Base-by-base conservation (phyloP, 2,888 invertebrate genomes). In the Cosmopolites sordidus region DNA sequence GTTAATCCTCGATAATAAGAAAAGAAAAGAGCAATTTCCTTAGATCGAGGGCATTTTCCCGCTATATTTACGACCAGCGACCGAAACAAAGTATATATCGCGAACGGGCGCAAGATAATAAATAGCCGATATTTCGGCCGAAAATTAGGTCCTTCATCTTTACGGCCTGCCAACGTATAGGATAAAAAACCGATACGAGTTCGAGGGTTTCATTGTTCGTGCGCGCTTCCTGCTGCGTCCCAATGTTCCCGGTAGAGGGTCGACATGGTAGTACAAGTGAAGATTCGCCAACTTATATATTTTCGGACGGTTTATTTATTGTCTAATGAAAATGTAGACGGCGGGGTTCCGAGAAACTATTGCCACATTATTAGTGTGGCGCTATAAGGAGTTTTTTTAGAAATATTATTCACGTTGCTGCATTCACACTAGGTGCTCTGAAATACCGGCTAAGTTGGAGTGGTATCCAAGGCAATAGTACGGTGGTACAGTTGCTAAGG, bases 121-220 rank as follows among this genome's bases (percentile, higher is more conserved):
- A 71, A 71, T 70, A 67, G 67, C 66, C 66, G 62, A 69, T 68
- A 70, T 69, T 68, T 70, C 69, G 66, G 61, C 63, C 66, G 68
- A 69, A 72, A 72, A 72, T 72, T 72, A 71, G 72, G 71, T 70
- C 67, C 70, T 71, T 66, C 68, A 68, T 71, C 68, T 72, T 72
- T 71, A 71, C 71, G 68, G 70, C 69, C 70, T 71, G 70, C 69
- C 69, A 70, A 71, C 69, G 64, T 65, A 11, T 65, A 65, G 66
- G 65, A 70, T 68, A 71, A 71, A 71, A 70, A 69, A 70, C 66
- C 64, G 68, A 69, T 69, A 69, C 68, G 67, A 69, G 66, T 66
- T 66, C 59, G 68, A 67, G 68, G 67, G 67, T 66, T 66, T 67
- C 60, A 72, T 71, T 71, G 71, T 72, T 67, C 68, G 68, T 65